Percentiles rank a stretch among this genome's conserved stretches.
Conservation (phyloP, 2,888 invertebrate species). For the Caenorhabditis macrosperma region DNA sequence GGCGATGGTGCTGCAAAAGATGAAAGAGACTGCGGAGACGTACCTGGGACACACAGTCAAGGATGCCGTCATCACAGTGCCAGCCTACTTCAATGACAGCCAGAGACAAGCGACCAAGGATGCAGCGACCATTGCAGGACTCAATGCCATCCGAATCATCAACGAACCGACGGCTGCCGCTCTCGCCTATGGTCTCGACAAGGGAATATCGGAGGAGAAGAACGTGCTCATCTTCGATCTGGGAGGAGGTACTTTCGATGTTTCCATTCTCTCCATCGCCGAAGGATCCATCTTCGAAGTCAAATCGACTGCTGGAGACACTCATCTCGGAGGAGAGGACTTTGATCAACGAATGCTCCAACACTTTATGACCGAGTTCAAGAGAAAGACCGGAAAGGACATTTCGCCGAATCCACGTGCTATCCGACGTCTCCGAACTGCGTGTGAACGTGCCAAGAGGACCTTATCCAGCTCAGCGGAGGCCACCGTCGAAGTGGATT, state of each 20-base stretch:
- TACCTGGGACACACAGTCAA: conserved; percentile 72
- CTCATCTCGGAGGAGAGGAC: conserved; percentile 76
- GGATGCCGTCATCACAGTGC: conserved; percentile 90
- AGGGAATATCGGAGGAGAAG: conserved; percentile 67
- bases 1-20: conserved; percentile 77
- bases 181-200: conserved; percentile 86
- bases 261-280: conserved; percentile 68
- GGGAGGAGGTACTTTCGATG: no score
- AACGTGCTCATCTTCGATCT: conserved; percentile 74
- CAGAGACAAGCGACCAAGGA: no score
- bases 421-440: conserved; percentile 90
- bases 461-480: conserved; percentile 83
- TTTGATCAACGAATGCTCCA: conserved; percentile 78
- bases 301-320: conserved; percentile 86
- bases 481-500: conserved; percentile 90
- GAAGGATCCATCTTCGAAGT: conserved; percentile 65
- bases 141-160: conserved; percentile 82
- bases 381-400: conserved; percentile 87
- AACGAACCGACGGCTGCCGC: conserved; percentile 85
- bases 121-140: conserved; percentile 81
- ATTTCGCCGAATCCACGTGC: conserved; percentile 90
- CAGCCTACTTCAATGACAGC: conserved; percentile 87
- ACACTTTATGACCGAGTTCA: conserved; percentile 81
- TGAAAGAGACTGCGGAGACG: no score
- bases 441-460: conserved; percentile 86